Evolutionary conservation across 2,797 vertebrate genomes (phyloP).

Genomic region (Calcarius lapponicus): DNA sequence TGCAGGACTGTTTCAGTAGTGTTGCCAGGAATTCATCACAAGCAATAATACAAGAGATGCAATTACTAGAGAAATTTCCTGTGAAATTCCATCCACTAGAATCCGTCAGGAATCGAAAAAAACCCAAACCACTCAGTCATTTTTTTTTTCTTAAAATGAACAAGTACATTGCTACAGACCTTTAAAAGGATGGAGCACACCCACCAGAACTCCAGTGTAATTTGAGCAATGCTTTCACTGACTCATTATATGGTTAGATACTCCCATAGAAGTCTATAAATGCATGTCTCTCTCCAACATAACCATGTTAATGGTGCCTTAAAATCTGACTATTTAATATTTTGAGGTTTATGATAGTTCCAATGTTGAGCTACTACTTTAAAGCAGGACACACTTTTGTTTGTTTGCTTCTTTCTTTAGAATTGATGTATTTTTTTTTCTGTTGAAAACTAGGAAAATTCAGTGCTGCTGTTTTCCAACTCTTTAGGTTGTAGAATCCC

Average conservation of each 20-base stretch:
- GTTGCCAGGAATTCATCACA: neutral
- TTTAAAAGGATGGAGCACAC: neutral
- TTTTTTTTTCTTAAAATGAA: neutral
- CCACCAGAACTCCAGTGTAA: neutral
- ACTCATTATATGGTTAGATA: neutral
- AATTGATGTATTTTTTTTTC: neutral
- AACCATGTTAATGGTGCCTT: neutral
- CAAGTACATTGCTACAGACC: neutral
- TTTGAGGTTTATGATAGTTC: neutral
- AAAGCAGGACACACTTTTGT: neutral
- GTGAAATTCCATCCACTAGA: neutral
- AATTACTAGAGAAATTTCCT: neutral
- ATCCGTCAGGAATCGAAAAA: neutral
- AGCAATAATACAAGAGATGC: neutral
- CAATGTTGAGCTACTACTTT: neutral
- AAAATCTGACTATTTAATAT: neutral
- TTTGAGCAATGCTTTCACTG: neutral
- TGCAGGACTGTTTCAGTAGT: neutral
- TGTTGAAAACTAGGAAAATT: neutral
- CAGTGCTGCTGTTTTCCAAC: neutral
- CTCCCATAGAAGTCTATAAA: neutral
- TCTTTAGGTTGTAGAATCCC: neutral
- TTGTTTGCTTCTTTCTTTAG: neutral
- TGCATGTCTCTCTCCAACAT: neutral
- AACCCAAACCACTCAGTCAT: rapidly evolving